These are phyloP conservation scores for Myotis davidii DNA, from an alignment of 2,113 vertebrate species.

Conservation along the genomic window DNA sequence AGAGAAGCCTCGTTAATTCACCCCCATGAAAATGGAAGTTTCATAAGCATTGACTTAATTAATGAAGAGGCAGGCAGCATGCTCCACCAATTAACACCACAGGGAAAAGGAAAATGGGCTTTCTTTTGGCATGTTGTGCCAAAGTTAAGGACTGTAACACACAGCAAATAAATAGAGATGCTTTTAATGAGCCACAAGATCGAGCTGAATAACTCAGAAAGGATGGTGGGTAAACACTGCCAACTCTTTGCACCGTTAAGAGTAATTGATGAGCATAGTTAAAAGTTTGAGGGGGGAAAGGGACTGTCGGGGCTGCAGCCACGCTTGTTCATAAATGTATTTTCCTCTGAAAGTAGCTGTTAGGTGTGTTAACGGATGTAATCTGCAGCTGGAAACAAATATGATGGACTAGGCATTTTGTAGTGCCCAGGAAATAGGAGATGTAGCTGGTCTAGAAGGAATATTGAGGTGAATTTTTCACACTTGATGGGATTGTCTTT, in stretches of 20 bases:
- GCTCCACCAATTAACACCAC: conserved; percentile 95
- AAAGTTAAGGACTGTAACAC: conserved; percentile 91
- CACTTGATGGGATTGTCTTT: conserved; percentile 16
- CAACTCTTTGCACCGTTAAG: conserved; percentile 85
- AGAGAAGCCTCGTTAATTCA: conserved; percentile 87
- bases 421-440: not conserved
- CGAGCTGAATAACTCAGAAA: conserved; percentile 85
- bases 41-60: conserved; percentile 93
- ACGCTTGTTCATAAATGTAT: conserved; percentile 76
- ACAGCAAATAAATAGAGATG: conserved; percentile 93
- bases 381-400: conserved; percentile 60
- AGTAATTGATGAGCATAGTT: conserved; percentile 90
- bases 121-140: conserved; percentile 89
- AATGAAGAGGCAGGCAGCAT: conserved; percentile 93
- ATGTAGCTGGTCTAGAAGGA: not conserved
- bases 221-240: conserved; percentile 88
- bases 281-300: conserved; percentile 67
- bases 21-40: conserved; percentile 87
- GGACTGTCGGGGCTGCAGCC: conserved; percentile 32
- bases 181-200: conserved; percentile 93
- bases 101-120: conserved; percentile 94
- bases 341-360: conserved; percentile 58
- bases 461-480: not conserved
- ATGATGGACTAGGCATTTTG: not conserved
- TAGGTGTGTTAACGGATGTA: conserved; percentile 70